A percentile compares a stretch with the other conserved stretches of the same genome.
phyloP scores from a whole-genome alignment of 2,888 invertebrate genomes.

The Antitype chi region DNA sequence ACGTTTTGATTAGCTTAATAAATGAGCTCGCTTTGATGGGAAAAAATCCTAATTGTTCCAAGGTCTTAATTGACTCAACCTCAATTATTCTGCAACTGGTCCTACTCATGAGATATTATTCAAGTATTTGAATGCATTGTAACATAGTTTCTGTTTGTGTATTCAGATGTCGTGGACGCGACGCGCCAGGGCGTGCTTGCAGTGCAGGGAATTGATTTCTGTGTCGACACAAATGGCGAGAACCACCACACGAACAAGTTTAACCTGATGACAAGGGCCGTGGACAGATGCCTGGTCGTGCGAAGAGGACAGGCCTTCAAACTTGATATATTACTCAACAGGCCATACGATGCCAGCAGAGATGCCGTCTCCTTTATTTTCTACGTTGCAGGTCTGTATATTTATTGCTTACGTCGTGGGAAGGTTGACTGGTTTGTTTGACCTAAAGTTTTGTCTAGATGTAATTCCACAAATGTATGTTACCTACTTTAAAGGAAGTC shows the following conservation, averaged over 20 bases:
- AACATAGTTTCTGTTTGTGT: conserved; percentile 63
- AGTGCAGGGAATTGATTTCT: conserved; percentile 93
- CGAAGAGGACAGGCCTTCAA: conserved; percentile 96
- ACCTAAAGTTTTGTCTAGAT: neutral
- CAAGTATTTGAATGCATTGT: conserved; percentile 21
- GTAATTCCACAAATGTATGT: conserved; percentile 2
- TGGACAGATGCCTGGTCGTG: conserved; percentile 93
- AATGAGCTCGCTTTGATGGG: neutral
- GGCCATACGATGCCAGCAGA: conserved; percentile 93
- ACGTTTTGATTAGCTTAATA: neutral
- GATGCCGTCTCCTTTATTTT: conserved; percentile 97
- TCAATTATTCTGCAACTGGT: conserved; percentile 1
- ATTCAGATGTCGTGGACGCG: conserved; percentile 87
- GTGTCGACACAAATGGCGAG: conserved; percentile 93
- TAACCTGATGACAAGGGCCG: conserved; percentile 92
- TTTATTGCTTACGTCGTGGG: neutral
- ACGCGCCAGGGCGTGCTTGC: conserved; percentile 91
- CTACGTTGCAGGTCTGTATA: conserved; percentile 92
- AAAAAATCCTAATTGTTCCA: neutral
- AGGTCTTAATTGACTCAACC: conserved; percentile 7
- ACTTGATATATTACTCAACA: conserved; percentile 93
- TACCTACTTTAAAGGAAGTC: conserved; percentile 6
- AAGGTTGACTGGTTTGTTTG: neutral
- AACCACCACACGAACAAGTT: conserved; percentile 95
- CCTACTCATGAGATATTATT: conserved; percentile 4